Evolutionary conservation across 2,888 invertebrate genomes (phyloP).

Genomic region (Yponomeuta evonymella): DNA sequence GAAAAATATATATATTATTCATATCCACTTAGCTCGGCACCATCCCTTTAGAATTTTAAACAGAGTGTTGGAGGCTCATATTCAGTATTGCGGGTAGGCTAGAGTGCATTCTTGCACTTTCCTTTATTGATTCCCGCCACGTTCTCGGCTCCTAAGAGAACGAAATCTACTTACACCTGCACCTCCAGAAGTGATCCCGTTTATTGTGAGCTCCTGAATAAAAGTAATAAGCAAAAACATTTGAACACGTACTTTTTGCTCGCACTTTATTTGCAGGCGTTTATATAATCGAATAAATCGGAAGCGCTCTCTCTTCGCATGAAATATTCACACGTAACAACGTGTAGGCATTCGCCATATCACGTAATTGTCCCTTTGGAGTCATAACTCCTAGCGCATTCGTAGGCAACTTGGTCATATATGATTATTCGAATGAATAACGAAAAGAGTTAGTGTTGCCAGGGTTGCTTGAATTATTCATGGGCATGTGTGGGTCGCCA

Average conservation of each 20-base stretch:
- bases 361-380: slow-evolving; percentile 2
- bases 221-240: slow-evolving; percentile 6
- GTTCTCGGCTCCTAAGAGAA: not conserved
- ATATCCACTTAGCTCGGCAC: no score
- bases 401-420: not conserved
- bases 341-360: not conserved
- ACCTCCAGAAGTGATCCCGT: not conserved
- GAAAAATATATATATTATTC: no score
- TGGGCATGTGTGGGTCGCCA: not conserved
- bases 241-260: not conserved
- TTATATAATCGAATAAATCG: not conserved
- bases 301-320: not conserved
- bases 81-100: not conserved
- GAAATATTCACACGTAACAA: not conserved
- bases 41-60: no score
- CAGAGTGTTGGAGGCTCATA: no score
- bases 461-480: slow-evolving; percentile 1
- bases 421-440: slow-evolving; percentile 6
- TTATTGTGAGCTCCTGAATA: slow-evolving; percentile 6
- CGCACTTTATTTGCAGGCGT: not conserved
- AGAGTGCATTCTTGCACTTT: slow-evolving; percentile 7
- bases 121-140: not conserved
- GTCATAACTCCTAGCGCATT: not conserved
- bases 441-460: slow-evolving; percentile 4
- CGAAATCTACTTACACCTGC: not conserved